Conservation (phyloP, 1,140 invertebrate genomes). For the Dryas iulia region DNA sequence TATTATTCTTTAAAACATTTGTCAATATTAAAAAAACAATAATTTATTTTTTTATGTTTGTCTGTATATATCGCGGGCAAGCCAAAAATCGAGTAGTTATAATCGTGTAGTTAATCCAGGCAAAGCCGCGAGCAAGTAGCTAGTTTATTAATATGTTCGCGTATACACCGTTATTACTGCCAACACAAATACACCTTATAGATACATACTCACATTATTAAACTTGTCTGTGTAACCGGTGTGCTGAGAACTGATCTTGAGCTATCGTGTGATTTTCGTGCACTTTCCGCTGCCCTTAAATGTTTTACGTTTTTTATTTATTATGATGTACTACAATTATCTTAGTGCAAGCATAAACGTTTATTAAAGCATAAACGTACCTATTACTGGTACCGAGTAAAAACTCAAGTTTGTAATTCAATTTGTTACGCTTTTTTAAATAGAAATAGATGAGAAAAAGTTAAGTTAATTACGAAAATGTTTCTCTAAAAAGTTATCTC, state of each 20-base stretch:
- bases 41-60: too few species aligned
- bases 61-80: too few species aligned
- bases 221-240: constrained; percentile 49
- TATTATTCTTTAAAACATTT: too few species aligned
- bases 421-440: constrained; percentile 28
- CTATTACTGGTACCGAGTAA: constrained; percentile 14
- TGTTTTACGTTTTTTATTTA: constrained; percentile 39
- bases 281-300: constrained; percentile 46
- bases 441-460: not conserved
- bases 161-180: constrained; percentile 59
- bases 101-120: too few species aligned
- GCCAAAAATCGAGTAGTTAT: too few species aligned
- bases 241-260: constrained; percentile 47
- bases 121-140: too few species aligned
- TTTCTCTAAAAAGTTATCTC: not conserved
- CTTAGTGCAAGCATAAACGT: constrained; percentile 7
- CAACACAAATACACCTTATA: constrained; percentile 52
- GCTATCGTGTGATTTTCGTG: constrained; percentile 65
- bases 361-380: constrained; percentile 20
- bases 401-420: constrained; percentile 26
- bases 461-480: not conserved
- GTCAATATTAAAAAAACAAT: too few species aligned
- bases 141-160: constrained; percentile 51
- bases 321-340: constrained; percentile 18
- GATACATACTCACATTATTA: constrained; percentile 42